A percentile compares a stretch with the other conserved stretches of the same genome.
phyloP scores from a whole-genome alignment of 2,888 invertebrate genomes.

The Platerodrilus igneus region DNA sequence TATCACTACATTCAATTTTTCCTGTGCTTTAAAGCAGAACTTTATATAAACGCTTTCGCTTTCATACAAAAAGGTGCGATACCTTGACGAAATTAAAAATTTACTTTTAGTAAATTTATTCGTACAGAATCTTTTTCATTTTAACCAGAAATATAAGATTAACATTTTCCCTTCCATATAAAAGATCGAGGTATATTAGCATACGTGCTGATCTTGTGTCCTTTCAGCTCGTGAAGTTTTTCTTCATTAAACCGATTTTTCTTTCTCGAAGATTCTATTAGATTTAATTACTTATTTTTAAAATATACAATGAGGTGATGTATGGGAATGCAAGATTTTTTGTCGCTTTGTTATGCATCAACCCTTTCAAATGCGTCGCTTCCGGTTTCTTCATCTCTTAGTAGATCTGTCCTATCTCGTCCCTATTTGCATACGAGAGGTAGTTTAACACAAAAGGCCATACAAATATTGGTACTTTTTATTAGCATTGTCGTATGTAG shows the following conservation, averaged over 20 bases:
- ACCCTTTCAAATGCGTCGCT: conserved; percentile 27
- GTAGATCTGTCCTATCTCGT: conserved; percentile 26
- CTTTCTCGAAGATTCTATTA: no score
- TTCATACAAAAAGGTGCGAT: conserved; percentile 31
- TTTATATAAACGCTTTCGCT: conserved; percentile 30
- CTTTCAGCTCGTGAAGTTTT: no score
- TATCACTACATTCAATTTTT: conserved; percentile 34
- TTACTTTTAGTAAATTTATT: no score
- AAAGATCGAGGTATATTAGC: no score
- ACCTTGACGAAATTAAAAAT: conserved; percentile 31
- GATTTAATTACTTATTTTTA: no score
- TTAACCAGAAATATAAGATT: no score
- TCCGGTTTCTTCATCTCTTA: conserved; percentile 30
- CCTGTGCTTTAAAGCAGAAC: conserved; percentile 30
- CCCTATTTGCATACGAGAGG: conserved; percentile 31
- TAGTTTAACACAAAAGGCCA: conserved; percentile 23
- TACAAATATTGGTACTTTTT: conserved; percentile 20
- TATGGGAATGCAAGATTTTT: conserved; percentile 26
- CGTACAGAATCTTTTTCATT: no score
- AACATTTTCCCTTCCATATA: no score
- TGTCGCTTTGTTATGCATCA: no score
- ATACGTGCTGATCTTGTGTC: no score
- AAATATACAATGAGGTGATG: no score
- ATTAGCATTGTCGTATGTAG: conserved; percentile 12
- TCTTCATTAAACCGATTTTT: no score